A percentile compares a stretch with the other conserved stretches of the same genome.
Conservation (phyloP, 2,113 vertebrate species). For the Trematomus loennbergii region DNA sequence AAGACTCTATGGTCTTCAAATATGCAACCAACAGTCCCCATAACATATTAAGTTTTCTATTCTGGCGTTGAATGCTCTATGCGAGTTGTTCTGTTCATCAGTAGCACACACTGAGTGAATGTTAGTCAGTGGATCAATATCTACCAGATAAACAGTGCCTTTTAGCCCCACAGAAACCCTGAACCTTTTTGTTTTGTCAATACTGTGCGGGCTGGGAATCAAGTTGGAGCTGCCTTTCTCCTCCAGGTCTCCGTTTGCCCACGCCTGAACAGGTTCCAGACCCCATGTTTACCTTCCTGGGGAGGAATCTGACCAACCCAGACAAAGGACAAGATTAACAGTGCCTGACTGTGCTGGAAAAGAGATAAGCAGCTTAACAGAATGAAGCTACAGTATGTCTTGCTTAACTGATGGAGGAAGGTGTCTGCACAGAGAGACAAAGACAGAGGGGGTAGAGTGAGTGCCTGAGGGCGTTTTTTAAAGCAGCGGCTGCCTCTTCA, state of each 20-base stretch:
- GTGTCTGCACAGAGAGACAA: conserved; percentile 44
- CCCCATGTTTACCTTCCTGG: conserved; percentile 68
- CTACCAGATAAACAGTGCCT: conserved; percentile 6
- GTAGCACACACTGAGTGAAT: background rate
- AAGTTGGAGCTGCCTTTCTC: conserved; percentile 37
- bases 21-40: background rate
- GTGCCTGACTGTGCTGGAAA: conserved; percentile 70
- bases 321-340: conserved; percentile 81
- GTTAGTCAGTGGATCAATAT: conserved; percentile 1
- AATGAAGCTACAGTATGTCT: conserved; percentile 74
- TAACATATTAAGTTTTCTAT: background rate
- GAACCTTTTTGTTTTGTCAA: conserved; percentile 44
- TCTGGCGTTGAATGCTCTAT: background rate
- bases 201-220: conserved; percentile 34
- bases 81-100: background rate
- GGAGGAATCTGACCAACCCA: conserved; percentile 69
- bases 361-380: conserved; percentile 80
- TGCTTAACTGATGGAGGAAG: conserved; percentile 70
- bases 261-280: conserved; percentile 67
- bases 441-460: conserved; percentile 39
- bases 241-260: conserved; percentile 42
- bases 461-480: conserved; percentile 52
- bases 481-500: conserved; percentile 42
- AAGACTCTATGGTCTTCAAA: background rate
- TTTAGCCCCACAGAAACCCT: conserved; percentile 2